Conservation (phyloP, 2,797 vertebrate genomes). For the Champsocephalus gunnari region DNA sequence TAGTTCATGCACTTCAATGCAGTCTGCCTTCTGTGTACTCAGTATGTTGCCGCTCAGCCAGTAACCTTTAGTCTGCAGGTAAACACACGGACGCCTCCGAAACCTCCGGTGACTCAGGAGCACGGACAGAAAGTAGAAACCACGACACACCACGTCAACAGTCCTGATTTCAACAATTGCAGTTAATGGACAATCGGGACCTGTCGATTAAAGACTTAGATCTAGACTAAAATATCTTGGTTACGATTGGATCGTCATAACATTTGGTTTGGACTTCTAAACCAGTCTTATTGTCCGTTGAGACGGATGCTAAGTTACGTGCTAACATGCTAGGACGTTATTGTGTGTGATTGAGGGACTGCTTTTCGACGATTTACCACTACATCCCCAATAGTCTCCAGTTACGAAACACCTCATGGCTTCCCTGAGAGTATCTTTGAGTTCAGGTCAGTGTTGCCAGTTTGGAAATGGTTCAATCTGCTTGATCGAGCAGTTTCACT, state of each 20-base stretch:
- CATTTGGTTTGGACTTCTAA: background rate
- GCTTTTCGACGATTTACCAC: background rate
- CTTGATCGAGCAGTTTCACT: background rate
- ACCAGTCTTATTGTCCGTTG: background rate
- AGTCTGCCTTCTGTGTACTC: constrained; percentile 48
- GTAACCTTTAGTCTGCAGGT: constrained; percentile 73
- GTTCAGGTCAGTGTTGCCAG: background rate
- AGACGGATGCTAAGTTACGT: background rate
- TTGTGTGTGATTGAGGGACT: background rate
- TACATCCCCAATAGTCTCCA: background rate
- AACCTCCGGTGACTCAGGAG: constrained; percentile 38
- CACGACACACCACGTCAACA: background rate
- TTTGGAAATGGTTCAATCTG: background rate
- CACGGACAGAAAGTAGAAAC: background rate
- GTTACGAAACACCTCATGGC: background rate
- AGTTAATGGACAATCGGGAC: background rate
- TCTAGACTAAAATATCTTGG: background rate
- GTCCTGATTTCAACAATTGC: too few relatives aligned
- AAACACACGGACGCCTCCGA: constrained; percentile 53
- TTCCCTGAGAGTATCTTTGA: background rate
- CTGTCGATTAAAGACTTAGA: background rate
- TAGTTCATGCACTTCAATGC: constrained; percentile 26
- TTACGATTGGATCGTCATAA: background rate
- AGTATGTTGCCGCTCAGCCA: constrained; percentile 31
- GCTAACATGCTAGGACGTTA: background rate